Evolutionary conservation across 2,888 invertebrate genomes (phyloP).

Genomic region (Iphiclides podalirius): DNA sequence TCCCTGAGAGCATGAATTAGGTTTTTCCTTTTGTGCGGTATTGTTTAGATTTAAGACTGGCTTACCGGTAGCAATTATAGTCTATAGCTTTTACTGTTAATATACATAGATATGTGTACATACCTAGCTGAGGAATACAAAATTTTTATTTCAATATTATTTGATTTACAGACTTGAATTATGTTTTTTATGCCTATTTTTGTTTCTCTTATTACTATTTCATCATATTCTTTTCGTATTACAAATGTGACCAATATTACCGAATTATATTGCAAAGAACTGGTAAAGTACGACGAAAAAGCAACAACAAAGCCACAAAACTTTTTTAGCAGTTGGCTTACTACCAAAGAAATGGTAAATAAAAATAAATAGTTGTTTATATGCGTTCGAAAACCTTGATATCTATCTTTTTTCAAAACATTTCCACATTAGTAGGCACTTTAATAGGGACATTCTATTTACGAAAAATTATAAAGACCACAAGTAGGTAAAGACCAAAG

Average conservation of each 20-base stretch:
- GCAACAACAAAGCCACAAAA: slow-evolving; percentile 9
- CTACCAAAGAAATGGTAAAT: slow-evolving; percentile 7
- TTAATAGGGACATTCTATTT: too few relatives aligned
- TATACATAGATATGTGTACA: neutral
- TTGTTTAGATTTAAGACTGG: neutral
- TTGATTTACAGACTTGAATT: neutral
- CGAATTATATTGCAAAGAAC: slow-evolving; percentile 22
- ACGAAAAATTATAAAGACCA: too few relatives aligned
- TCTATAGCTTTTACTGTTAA: neutral
- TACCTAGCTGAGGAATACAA: neutral
- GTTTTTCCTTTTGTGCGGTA: neutral
- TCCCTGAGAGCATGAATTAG: too few relatives aligned
- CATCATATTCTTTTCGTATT: slow-evolving; percentile 7
- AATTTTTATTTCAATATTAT: neutral
- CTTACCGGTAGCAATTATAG: neutral
- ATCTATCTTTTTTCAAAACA: neutral
- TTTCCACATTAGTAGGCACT: too few relatives aligned
- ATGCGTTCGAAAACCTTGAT: neutral
- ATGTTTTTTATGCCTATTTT: too few relatives aligned
- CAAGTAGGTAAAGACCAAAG: too few relatives aligned
- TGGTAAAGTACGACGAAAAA: slow-evolving; percentile 4
- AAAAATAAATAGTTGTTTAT: neutral
- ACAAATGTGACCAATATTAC: slow-evolving; percentile 19
- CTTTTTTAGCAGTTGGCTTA: slow-evolving; percentile 11
- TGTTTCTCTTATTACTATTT: neutral